A percentile compares a stretch with the other conserved stretches of the same genome.
phyloP scores from a whole-genome alignment of 1,140 invertebrate species.

The Tetramorium parvispinum region DNA sequence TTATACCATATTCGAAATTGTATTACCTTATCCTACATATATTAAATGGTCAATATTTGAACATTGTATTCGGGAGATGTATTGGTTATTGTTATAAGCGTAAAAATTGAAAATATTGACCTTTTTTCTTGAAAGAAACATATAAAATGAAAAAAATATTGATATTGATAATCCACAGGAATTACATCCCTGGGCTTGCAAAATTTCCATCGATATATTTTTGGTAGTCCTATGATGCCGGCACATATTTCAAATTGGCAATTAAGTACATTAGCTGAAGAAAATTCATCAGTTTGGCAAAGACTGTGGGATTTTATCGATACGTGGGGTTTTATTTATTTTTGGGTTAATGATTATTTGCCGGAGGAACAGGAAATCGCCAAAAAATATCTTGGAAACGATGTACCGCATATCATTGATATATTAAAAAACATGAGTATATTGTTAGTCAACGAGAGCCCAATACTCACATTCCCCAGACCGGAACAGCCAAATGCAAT shows the following conservation, averaged over 20 bases:
- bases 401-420: neutral
- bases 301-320: slow-evolving; percentile 46
- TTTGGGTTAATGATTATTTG: slow-evolving; percentile 70
- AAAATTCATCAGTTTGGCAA: slow-evolving; percentile 54
- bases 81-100: neutral
- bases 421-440: slow-evolving; percentile 35
- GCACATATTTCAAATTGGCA: slow-evolving; percentile 67
- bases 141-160: neutral
- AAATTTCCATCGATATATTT: slow-evolving; percentile 37
- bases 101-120: neutral
- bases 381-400: slow-evolving; percentile 17
- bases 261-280: neutral
- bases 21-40: too few relatives aligned
- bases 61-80: neutral
- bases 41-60: neutral
- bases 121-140: neutral
- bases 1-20: too few relatives aligned
- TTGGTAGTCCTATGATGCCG: slow-evolving; percentile 51
- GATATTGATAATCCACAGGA: slow-evolving; percentile 32
- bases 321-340: neutral
- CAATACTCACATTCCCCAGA: slow-evolving; percentile 85
- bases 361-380: slow-evolving; percentile 65
- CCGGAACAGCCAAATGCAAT: slow-evolving; percentile 86
- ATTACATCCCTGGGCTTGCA: slow-evolving; percentile 21
- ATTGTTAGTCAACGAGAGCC: slow-evolving; percentile 70